These are phyloP conservation scores for Brachionus sp. DNA, from an alignment of 1,140 invertebrate species.

Conservation along the genomic window DNA sequence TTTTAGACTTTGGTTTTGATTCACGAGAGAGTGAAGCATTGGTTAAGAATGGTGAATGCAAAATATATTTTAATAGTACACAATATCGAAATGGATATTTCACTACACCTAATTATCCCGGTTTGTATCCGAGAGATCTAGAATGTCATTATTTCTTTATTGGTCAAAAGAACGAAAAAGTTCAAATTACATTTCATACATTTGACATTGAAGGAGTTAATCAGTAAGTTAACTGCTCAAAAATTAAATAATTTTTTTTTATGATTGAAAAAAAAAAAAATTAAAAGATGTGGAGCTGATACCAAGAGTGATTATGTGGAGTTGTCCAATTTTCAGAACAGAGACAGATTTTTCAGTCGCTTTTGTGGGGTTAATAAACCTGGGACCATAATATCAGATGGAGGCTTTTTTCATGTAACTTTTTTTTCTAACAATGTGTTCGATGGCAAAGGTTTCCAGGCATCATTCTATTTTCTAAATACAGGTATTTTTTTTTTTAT, in stretches of 20 bases:
- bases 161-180: constrained; percentile 79
- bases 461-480: constrained; percentile 73
- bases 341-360: constrained; percentile 76
- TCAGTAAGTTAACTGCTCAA: neutral
- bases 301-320: constrained; percentile 87
- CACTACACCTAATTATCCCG: constrained; percentile 94
- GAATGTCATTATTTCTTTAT: constrained; percentile 87
- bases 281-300: constrained; percentile 73
- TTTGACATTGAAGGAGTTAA: constrained; percentile 81
- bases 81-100: constrained; percentile 75
- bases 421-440: constrained; percentile 87
- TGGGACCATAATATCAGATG: constrained; percentile 71
- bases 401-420: constrained; percentile 85
- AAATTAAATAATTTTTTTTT: neutral
- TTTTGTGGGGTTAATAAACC: constrained; percentile 69
- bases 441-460: constrained; percentile 87
- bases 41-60: neutral
- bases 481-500: neutral
- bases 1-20: constrained; percentile 34
- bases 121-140: constrained; percentile 93
- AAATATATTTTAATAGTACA: constrained; percentile 62
- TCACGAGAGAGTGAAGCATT: neutral
- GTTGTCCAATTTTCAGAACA: constrained; percentile 83
- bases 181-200: constrained; percentile 92
- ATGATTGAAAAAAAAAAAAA: neutral